phyloP scores from a whole-genome alignment of 2,113 vertebrate species.

The Mungos mungo region DNA sequence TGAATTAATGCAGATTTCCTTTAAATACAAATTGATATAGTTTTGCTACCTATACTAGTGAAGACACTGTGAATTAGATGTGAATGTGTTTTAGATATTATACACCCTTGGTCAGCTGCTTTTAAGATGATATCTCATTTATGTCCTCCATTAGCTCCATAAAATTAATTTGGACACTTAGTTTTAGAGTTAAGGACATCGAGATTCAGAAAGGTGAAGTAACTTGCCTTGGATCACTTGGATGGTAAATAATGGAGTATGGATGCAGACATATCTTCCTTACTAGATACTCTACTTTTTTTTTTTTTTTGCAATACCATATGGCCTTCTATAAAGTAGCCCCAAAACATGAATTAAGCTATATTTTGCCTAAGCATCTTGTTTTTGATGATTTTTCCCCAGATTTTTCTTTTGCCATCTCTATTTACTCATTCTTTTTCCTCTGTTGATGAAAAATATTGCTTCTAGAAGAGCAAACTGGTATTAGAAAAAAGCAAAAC shows the following conservation, averaged over 20 bases:
- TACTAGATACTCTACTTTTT: background rate
- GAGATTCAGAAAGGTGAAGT: background rate
- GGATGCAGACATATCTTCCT: background rate
- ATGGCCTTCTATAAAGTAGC: background rate
- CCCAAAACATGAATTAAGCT: background rate
- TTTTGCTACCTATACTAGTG: background rate
- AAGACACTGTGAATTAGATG: background rate
- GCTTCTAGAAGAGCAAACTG: background rate
- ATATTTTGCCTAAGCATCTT: background rate
- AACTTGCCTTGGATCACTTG: background rate
- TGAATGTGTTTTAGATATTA: background rate
- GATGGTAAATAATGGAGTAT: background rate
- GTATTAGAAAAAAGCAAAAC: background rate
- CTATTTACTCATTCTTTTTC: background rate
- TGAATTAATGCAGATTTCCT: background rate
- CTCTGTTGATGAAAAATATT: background rate
- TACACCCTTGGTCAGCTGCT: background rate
- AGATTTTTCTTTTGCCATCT: background rate
- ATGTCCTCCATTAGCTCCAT: background rate
- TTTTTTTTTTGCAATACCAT: background rate
- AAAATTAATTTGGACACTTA: background rate
- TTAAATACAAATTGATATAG: background rate
- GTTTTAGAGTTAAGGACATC: background rate
- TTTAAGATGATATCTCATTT: background rate
- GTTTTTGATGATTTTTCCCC: background rate